Evolutionary conservation across 2,888 invertebrate species (phyloP).

Genomic region (Drosophila fulvimacula): DNA sequence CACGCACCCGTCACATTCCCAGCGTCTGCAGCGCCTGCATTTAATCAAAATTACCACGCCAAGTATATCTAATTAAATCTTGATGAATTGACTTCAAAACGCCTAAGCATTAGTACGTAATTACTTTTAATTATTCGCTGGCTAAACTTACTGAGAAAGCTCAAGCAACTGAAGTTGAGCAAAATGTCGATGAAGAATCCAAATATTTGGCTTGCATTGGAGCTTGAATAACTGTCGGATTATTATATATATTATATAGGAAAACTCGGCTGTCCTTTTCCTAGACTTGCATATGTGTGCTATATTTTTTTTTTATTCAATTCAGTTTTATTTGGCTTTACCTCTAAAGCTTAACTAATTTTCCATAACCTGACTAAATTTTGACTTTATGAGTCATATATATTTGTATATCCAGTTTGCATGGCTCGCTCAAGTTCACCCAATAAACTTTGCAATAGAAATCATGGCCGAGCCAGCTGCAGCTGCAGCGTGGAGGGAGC

Average conservation of each 20-base stretch:
- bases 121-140: constrained; percentile 27
- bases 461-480: constrained; percentile 51
- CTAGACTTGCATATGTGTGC: no score
- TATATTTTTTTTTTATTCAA: no score
- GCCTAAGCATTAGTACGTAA: constrained; percentile 33
- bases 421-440: constrained; percentile 72
- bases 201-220: not conserved
- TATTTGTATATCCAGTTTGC: constrained; percentile 65
- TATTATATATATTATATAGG: not conserved
- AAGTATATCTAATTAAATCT: constrained; percentile 41
- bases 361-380: not conserved
- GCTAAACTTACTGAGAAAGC: not conserved
- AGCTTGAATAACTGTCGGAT: not conserved
- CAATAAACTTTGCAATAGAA: constrained; percentile 72
- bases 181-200: not conserved
- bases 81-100: constrained; percentile 25
- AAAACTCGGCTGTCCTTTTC: not conserved
- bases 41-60: constrained; percentile 23
- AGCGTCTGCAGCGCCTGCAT: constrained; percentile 23
- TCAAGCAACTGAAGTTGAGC: not conserved
- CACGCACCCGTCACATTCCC: constrained; percentile 44
- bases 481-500: constrained; percentile 41
- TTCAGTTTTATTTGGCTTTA: no score
- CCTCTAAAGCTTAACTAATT: no score
- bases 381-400: constrained; percentile 19